Conservation (phyloP, 2,888 invertebrate species). For the Globia sparganii region DNA sequence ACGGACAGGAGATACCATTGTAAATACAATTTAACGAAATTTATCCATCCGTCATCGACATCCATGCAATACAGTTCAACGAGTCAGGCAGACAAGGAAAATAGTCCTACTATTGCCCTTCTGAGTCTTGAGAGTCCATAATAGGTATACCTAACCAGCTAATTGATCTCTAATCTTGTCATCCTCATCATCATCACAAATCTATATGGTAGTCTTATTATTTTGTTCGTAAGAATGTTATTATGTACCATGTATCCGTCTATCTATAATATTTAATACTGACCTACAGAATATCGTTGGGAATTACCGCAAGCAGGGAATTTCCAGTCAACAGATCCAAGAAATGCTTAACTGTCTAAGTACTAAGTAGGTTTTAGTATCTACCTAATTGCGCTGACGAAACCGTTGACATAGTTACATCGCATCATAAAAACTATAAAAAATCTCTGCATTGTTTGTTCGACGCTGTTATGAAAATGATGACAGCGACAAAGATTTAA, state of each 20-base stretch:
- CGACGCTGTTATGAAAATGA: no score
- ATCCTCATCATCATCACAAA: no score
- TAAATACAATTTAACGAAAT: not conserved
- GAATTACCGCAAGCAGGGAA: not conserved
- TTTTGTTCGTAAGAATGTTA: not conserved
- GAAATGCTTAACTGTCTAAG: not conserved
- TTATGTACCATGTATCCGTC: not conserved
- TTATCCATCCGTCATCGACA: not conserved
- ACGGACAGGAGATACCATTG: not conserved
- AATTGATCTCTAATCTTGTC: not conserved
- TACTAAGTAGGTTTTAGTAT: not conserved
- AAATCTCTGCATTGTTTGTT: not conserved
- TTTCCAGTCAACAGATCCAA: not conserved
- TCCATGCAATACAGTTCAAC: not conserved
- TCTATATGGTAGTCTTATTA: not conserved
- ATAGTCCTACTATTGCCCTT: not conserved
- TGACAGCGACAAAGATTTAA: not conserved
- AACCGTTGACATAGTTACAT: conserved; percentile 1
- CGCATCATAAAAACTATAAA: conserved; percentile 6
- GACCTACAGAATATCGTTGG: not conserved
- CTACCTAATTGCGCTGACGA: not conserved
- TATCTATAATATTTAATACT: not conserved
- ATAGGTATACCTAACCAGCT: not conserved
- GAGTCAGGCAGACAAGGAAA: not conserved
- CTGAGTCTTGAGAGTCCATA: not conserved